Evolutionary conservation across 2,797 vertebrate species (phyloP).

Genomic region (Linurgus olivaceus): DNA sequence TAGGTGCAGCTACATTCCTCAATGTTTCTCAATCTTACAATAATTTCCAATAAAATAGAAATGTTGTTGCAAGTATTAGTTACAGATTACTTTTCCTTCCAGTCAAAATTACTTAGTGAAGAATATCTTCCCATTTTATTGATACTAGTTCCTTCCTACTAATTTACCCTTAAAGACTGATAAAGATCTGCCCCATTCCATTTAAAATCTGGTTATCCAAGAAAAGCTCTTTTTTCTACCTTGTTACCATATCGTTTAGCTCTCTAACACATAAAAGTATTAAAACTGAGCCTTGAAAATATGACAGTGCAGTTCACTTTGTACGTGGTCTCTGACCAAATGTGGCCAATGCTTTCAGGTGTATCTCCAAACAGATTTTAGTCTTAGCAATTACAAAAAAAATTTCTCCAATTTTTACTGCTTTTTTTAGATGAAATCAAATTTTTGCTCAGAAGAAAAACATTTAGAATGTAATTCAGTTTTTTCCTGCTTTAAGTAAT

Average conservation of each 20-base stretch:
- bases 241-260: background rate
- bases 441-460: background rate
- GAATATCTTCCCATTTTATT: background rate
- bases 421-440: background rate
- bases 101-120: background rate
- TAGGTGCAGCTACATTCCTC: background rate
- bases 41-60: background rate
- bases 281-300: background rate
- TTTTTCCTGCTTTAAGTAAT: background rate
- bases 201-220: background rate
- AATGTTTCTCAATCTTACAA: background rate
- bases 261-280: background rate
- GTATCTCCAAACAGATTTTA: background rate
- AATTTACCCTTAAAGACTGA: background rate
- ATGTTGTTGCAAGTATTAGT: background rate
- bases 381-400: background rate
- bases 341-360: background rate
- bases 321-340: background rate
- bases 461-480: background rate
- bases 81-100: background rate
- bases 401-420: background rate
- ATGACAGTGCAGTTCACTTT: background rate
- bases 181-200: fast-evolving
- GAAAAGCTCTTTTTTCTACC: background rate
- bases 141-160: background rate